phyloP scores from a whole-genome alignment of 2,113 vertebrate genomes.

The Poeciliopsis occidentalis region DNA sequence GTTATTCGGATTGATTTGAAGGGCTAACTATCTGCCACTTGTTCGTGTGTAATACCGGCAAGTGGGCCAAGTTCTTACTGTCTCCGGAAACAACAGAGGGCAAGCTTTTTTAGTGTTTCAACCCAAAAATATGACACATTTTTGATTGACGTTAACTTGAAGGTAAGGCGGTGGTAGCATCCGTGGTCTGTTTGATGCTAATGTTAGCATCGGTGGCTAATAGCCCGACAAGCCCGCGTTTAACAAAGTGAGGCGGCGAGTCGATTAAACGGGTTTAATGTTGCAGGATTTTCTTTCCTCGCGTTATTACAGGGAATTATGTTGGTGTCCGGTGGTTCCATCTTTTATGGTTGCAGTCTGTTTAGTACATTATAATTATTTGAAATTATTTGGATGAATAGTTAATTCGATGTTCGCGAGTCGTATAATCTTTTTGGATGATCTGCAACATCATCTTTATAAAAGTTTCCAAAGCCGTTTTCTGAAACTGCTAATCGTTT shows the following conservation, averaged over 20 bases:
- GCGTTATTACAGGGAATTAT: neutral
- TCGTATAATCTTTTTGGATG: neutral
- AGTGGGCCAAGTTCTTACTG: neutral
- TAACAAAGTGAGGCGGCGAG: neutral
- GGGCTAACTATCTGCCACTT: constrained; percentile 16
- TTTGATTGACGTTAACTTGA: neutral
- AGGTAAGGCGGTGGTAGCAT: constrained; percentile 31
- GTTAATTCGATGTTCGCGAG: neutral
- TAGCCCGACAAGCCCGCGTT: constrained; percentile 22
- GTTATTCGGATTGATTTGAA: constrained; percentile 19
- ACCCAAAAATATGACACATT: neutral
- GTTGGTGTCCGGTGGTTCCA: neutral
- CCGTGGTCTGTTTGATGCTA: constrained; percentile 21
- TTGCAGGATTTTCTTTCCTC: neutral
- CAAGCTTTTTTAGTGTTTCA: neutral
- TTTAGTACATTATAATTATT: neutral
- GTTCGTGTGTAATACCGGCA: constrained; percentile 6
- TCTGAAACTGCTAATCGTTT: neutral
- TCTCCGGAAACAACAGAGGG: neutral
- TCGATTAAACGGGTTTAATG: neutral
- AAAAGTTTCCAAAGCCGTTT: neutral
- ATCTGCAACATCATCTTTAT: neutral
- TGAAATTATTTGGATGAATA: neutral
- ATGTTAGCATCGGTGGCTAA: constrained; percentile 32
- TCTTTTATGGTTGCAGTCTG: neutral